These are phyloP conservation scores for Ormyrus labotus DNA, from an alignment of 2,888 invertebrate species.

Conservation along the genomic window DNA sequence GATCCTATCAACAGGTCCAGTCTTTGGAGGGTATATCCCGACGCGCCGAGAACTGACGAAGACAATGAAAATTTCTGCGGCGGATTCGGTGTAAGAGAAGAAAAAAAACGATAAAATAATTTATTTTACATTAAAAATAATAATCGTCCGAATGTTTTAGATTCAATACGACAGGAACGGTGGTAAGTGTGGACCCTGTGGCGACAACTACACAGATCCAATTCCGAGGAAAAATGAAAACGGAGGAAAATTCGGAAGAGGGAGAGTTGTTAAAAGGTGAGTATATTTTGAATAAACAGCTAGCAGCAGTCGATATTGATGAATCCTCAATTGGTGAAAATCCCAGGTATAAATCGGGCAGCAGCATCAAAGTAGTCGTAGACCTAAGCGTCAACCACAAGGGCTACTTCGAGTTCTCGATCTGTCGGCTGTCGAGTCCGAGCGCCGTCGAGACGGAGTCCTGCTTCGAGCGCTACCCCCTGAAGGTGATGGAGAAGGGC, in stretches of 20 bases:
- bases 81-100: slow-evolving; percentile 48
- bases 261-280: slow-evolving; percentile 76
- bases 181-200: slow-evolving; percentile 78
- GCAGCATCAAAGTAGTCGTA: slow-evolving; percentile 68
- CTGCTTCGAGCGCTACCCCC: slow-evolving; percentile 76
- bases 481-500: slow-evolving; percentile 65
- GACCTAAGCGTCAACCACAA: slow-evolving; percentile 66
- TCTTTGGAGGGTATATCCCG: slow-evolving; percentile 57
- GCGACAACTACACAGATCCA: slow-evolving; percentile 75
- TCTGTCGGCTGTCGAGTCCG: slow-evolving; percentile 76
- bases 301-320: too few species aligned
- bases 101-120: neutral
- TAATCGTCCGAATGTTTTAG: neutral
- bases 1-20: slow-evolving; percentile 59
- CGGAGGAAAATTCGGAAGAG: slow-evolving; percentile 77
- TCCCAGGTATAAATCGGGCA: slow-evolving; percentile 65
- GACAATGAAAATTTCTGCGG: slow-evolving; percentile 59
- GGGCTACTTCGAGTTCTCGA: slow-evolving; percentile 74
- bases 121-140: neutral
- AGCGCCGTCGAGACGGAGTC: slow-evolving; percentile 76
- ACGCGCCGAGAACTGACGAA: slow-evolving; percentile 54
- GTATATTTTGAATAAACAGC: neutral
- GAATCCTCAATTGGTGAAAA: too few species aligned
- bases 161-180: slow-evolving; percentile 60
- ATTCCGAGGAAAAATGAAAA: slow-evolving; percentile 77